Evolutionary conservation across 2,797 vertebrate genomes (phyloP), one percentile per base, ranked within the genome.

Genomic region (Picus viridis): DNA sequence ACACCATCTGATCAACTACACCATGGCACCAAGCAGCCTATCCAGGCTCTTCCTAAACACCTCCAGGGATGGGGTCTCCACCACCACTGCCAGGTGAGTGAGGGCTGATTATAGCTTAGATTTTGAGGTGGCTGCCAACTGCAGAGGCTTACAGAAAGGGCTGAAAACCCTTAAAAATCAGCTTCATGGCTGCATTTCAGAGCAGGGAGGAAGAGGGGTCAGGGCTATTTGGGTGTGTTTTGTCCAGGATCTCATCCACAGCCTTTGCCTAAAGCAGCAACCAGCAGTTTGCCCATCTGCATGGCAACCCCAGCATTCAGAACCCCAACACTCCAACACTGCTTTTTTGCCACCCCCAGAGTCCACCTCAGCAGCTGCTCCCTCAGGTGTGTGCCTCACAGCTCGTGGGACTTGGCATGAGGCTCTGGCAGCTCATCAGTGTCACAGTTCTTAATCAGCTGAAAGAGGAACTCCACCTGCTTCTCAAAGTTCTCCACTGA

Each of bases 401-500:
- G 98, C 84, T 99, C 99, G 2, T 99, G 98, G 43, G 95, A 77
- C 43, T 51, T 95, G 10, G 47, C 53, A 23, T 99, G 98, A 64
- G 98, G 96, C 32, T 96, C 95, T 0, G 98, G 98, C 10, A 98
- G 96, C 41, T 94, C 82, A 57, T 96, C 91, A 20, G 94, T 95
- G 92, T 99, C 99, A 91, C 98, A 98, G 96, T 99, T 99, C 97
- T 99, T 98, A 77, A 99, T 98, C 29, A 99, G 96, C 88, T 96
- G 98, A 65, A 98, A 99, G 93, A 98, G 98, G 97, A 99, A 99
- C n/a, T 97, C 85, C 1, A 99, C 95, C 45, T 99, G 94, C 10
- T 97, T 98, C 95, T 99, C 98, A 0, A 99, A 99, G 95, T 97
- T 98, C 94, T 98, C 97, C 67, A 97, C 41, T 8, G 99, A 99